Evolutionary conservation across 2,888 invertebrate species (phyloP).

Genomic region (Chalcis sispes): DNA sequence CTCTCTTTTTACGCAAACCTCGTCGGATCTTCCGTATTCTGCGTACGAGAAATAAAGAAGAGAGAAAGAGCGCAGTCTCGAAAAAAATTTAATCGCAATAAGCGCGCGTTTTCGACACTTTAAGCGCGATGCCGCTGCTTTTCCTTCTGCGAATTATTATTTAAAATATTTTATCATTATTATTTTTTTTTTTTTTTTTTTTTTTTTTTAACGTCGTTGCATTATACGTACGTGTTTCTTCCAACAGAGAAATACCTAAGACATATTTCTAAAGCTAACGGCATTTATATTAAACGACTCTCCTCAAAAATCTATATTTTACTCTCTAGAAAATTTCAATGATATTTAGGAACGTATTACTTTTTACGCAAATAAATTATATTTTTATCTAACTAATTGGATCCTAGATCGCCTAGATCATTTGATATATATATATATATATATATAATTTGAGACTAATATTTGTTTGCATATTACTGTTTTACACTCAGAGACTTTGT

Average conservation of each 20-base stretch:
- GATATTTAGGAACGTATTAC: slow-evolving; percentile 70
- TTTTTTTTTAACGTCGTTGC: background rate
- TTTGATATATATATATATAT: slow-evolving; percentile 14
- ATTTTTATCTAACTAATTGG: slow-evolving; percentile 71
- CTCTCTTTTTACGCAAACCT: slow-evolving; percentile 11
- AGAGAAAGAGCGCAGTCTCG: too few species aligned
- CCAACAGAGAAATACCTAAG: slow-evolving; percentile 69
- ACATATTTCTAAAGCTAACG: slow-evolving; percentile 71
- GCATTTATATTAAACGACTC: slow-evolving; percentile 65
- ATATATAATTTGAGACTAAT: slow-evolving; percentile 58
- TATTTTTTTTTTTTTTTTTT: too few species aligned
- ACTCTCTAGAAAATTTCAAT: slow-evolving; percentile 69
- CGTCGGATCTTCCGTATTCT: background rate
- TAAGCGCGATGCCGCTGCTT: background rate
- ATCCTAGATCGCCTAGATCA: slow-evolving; percentile 69
- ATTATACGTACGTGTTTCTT: slow-evolving; percentile 55
- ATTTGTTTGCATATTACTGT: slow-evolving; percentile 59
- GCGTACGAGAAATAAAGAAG: background rate
- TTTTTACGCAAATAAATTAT: slow-evolving; percentile 68
- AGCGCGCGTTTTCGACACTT: slow-evolving; percentile 20
- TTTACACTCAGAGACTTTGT: slow-evolving; percentile 43
- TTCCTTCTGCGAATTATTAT: too few species aligned
- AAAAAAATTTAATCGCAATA: slow-evolving; percentile 9
- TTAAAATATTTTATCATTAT: too few species aligned
- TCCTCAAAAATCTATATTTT: slow-evolving; percentile 66